Conservation (phyloP, 2,797 vertebrate genomes). For the Dryobates pubescens region DNA sequence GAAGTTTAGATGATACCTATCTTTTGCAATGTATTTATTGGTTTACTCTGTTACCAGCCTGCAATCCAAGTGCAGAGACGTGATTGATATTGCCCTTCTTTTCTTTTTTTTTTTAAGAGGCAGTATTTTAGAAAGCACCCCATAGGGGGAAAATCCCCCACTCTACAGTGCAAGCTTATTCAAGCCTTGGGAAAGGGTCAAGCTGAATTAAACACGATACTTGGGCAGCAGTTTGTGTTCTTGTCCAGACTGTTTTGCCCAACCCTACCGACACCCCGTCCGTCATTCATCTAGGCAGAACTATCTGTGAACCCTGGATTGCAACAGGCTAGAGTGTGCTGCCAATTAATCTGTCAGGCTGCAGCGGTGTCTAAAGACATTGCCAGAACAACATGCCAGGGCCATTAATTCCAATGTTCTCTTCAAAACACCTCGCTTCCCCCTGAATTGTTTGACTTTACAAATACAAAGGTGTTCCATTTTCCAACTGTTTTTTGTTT, state of each 20-base stretch:
- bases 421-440: constrained; percentile 37
- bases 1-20: not conserved
- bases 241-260: constrained; percentile 48
- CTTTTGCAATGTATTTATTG: constrained; percentile 24
- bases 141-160: not conserved
- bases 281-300: constrained; percentile 44
- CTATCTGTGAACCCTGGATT: constrained; percentile 65
- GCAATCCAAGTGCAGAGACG: not conserved
- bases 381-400: constrained; percentile 57
- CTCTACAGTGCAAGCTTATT: not conserved
- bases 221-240: constrained; percentile 27
- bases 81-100: not conserved
- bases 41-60: not conserved
- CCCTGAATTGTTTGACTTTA: constrained; percentile 29
- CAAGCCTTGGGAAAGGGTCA: constrained; percentile 27
- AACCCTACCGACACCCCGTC: constrained; percentile 32
- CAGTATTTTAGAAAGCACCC: not conserved
- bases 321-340: constrained; percentile 49
- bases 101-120: not conserved
- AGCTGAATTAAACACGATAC: not conserved
- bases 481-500: constrained; percentile 62
- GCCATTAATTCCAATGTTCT: constrained; percentile 42
- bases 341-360: constrained; percentile 62
- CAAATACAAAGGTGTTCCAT: constrained; percentile 51
- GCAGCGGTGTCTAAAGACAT: constrained; percentile 31